A percentile compares a stretch with the other conserved stretches of the same genome.
phyloP scores from a whole-genome alignment of 1,140 invertebrate species.

The Aleiodes sp. region DNA sequence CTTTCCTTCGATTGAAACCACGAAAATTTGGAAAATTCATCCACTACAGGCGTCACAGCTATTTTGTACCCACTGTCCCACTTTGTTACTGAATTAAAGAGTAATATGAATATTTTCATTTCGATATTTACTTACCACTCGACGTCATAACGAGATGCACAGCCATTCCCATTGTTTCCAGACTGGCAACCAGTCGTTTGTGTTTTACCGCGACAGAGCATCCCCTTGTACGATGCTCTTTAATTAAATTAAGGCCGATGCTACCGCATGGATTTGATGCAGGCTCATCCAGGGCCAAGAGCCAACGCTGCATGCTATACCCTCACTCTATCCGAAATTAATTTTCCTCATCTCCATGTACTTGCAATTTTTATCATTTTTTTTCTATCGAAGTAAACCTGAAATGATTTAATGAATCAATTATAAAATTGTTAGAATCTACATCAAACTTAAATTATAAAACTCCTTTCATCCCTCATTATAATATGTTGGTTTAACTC shows the following conservation, averaged over 20 bases:
- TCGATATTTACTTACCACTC: constrained; percentile 38
- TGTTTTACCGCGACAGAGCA: constrained; percentile 47
- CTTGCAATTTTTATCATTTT: background rate
- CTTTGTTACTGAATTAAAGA: no score
- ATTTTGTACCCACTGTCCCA: no score
- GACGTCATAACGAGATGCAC: constrained; percentile 24
- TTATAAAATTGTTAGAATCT: background rate
- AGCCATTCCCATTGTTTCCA: constrained; percentile 30
- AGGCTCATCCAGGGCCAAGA: constrained; percentile 48
- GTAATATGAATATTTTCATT: no score
- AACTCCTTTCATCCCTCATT: no score
- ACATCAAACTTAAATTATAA: no score
- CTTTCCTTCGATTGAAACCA: no score
- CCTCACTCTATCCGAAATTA: background rate
- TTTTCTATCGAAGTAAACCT: background rate
- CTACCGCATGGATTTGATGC: constrained; percentile 47
- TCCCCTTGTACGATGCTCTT: constrained; percentile 43
- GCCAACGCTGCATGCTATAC: constrained; percentile 47
- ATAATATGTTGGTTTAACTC: no score
- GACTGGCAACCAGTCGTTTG: constrained; percentile 39
- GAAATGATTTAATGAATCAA: background rate
- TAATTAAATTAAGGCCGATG: constrained; percentile 14
- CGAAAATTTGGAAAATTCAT: no score
- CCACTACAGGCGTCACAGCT: no score
- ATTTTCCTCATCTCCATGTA: background rate